Evolutionary conservation across 2,113 vertebrate genomes (phyloP).

Genomic region (Coturnix japonica): DNA sequence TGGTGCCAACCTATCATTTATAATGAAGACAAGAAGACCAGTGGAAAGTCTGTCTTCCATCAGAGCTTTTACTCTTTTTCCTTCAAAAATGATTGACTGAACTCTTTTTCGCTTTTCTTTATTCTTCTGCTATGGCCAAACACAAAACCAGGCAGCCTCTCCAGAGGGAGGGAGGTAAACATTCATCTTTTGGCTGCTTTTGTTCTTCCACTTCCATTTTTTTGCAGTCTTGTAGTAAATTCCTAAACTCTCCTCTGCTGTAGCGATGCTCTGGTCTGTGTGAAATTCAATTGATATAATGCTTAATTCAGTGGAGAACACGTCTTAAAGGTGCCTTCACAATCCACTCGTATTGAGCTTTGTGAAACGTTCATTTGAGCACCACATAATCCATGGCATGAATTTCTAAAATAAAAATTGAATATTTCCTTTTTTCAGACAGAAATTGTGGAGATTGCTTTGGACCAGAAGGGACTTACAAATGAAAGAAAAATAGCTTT

Average conservation of each 20-base stretch:
- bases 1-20: neutral
- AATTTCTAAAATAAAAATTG: neutral
- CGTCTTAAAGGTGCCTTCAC: neutral
- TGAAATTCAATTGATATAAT: neutral
- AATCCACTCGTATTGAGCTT: neutral
- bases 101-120: neutral
- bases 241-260: neutral
- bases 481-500: conserved; percentile 92
- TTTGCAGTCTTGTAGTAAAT: neutral
- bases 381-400: neutral
- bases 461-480: conserved; percentile 91
- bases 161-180: neutral
- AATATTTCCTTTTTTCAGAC: conserved; percentile 76
- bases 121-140: neutral
- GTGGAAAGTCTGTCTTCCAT: neutral
- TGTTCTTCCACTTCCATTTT: neutral
- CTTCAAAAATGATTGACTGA: neutral
- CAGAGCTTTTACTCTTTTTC: neutral
- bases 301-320: neutral
- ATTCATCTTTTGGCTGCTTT: neutral
- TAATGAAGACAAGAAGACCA: neutral
- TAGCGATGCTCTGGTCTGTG: neutral
- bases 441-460: conserved; percentile 90
- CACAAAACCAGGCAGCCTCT: neutral
- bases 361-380: neutral